Conservation (phyloP, 2,113 vertebrate genomes). For the Nannobrachium achirus region DNA sequence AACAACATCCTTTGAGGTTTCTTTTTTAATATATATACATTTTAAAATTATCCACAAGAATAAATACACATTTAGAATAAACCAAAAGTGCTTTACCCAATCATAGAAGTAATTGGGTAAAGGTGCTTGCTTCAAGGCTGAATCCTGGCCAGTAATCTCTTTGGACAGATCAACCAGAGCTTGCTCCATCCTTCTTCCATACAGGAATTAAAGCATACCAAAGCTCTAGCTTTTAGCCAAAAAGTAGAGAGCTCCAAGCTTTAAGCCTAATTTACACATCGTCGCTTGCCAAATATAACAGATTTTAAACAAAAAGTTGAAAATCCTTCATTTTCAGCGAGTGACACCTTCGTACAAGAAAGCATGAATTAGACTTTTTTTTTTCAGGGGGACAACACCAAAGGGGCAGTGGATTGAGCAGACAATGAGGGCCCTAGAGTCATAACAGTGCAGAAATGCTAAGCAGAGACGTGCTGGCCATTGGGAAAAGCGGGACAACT, state of each 20-base stretch:
- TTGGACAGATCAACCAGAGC: conserved; percentile 26
- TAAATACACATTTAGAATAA: conserved; percentile 68
- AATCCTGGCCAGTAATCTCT: conserved; percentile 25
- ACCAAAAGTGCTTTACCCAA: conserved; percentile 6
- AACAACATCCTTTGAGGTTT: conserved; percentile 70
- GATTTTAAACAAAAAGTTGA: too few relatives aligned
- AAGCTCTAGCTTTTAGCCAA: conserved; percentile 33
- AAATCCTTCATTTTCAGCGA: too few relatives aligned
- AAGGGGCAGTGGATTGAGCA: conserved; percentile 32
- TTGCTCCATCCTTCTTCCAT: conserved; percentile 18
- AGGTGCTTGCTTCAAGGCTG: conserved; percentile 26
- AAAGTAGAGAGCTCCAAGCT: conserved; percentile 29
- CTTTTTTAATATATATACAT: conserved; percentile 46
- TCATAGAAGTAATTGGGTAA: conserved; percentile 29
- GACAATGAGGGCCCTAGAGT: conserved; percentile 45
- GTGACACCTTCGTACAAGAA: too few relatives aligned
- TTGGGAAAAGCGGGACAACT: too few relatives aligned
- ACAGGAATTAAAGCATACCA: conserved; percentile 13
- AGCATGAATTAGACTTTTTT: too few relatives aligned
- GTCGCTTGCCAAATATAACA: too few relatives aligned
- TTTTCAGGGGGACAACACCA: conserved; percentile 32
- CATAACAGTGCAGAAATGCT: conserved; percentile 70
- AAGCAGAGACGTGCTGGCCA: too few relatives aligned
- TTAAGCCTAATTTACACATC: too few relatives aligned
- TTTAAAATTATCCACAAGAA: conserved; percentile 50